Evolutionary conservation across 2,888 invertebrate species (phyloP), one percentile per base, ranked within the genome.

Genomic region (Epinotia nisella): DNA sequence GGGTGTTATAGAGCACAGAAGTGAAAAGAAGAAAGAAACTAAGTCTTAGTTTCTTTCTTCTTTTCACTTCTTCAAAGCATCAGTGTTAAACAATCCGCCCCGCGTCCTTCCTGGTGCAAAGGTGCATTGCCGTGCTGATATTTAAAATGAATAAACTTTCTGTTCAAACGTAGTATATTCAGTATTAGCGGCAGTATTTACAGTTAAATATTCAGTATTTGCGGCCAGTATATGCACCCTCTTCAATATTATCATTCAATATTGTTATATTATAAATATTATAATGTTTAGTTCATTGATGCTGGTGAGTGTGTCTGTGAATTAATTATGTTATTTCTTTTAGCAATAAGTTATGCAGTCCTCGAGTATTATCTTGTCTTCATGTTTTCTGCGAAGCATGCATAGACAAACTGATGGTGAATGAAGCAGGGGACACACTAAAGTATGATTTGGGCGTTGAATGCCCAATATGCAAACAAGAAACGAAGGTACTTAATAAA

Each of bases 361-460:
- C 99, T 75, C 96, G 98, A 79, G 96, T 99, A 77, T 95, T 99
- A 84, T 96, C 97, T 82, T 99, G 99, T 92, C 96, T 99, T 87
- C 99, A 99, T 94, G 98, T 98, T 67, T 98, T 98, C 94, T 99
- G 99, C 93, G 97, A 98, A 93, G 95, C 95, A 79, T 99, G 99
- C 91, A 95, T 99, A 83, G 96, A 97, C 86, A 97, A 97, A 87
- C 94, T 96, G 84, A 94, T 97, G 83, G 95, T 95, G 76, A 95
- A 95, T 82, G 96, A 96, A 86, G 95, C 94, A 75, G 96, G 96
- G 56, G 96, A 96, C 88, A 94, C 95, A 65, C 92, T 95, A 58
- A 95, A 95, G 83, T 92, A 93, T 80, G 95, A 95, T 89, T 94
- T 95, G 81, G 94, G 94, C 78, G 95, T 97, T 76, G 94, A 94